Base-by-base conservation (phyloP, 2,113 vertebrate species). In the Boleophthalmus pectinirostris region DNA sequence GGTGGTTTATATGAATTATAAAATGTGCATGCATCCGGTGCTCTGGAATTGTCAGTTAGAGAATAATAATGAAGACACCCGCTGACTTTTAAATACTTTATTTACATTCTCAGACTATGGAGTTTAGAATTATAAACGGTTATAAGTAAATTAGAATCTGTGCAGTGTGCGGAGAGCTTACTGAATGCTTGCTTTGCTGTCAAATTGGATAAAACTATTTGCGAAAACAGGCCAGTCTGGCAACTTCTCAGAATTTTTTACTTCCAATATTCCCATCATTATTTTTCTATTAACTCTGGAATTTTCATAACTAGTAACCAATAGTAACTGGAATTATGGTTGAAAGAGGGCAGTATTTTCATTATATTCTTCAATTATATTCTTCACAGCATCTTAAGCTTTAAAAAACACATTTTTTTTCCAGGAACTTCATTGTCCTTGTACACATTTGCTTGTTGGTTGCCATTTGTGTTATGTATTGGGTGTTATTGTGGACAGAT, bases 41-140 rank as follows among this genome's bases (percentile, higher is more conserved):
- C 11, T 43, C 13, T 20, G 61, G 33, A 43, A 64, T 38, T 43
- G 33, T 10, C 61, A 21, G 33, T 64, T 20, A 43, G 33, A 12
- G 29, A 43, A 13, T 58, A 64, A 64, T 64, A 64, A 64, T n/a
- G 61, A 64, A 64, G 61, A 38, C 33, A 12, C n/a, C 33, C 10
- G 18, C 25, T 33, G 61, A n/a, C 61, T 64, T 18, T 38, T 35
- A 64, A 64, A 38, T 29, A 61, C 25, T 10, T 18, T 33, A 61
- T 61, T 61, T 33, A 61, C 58, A 18, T 61, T 33, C 58, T 64
- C 61, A 38, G 61, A n/a, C 61, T 18, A 21, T 64, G 61, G 33
- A 20, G 8, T 38, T n/a, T 20, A 64, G 29, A 18, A 64, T n/a
- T 64, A 33, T 43, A 38, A 43, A 64, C 3, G 16, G 61, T 64